Evolutionary conservation across 2,113 vertebrate species (phyloP).

Genomic region (Nibea coibor): DNA sequence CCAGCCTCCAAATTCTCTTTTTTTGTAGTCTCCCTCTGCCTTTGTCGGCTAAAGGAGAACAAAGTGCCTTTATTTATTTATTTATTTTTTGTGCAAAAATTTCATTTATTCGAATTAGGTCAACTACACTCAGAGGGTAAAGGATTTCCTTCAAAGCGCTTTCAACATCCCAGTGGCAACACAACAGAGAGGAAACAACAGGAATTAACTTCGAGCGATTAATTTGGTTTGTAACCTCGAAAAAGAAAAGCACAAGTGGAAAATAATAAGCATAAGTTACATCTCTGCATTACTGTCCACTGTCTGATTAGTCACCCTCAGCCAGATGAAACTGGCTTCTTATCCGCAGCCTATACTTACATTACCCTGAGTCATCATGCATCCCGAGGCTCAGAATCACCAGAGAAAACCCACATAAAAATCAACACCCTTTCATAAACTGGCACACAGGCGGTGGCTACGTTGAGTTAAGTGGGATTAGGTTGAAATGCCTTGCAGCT

Average conservation of each 20-base stretch:
- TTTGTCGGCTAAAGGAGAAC: constrained; percentile 2
- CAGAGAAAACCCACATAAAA: constrained; percentile 28
- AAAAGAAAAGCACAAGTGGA: background rate
- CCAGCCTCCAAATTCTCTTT: constrained; percentile 2
- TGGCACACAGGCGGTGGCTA: background rate
- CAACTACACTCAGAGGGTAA: constrained; percentile 11
- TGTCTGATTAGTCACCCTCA: constrained; percentile 15
- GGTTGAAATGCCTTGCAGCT: constrained; percentile 30
- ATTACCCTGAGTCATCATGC: constrained; percentile 30
- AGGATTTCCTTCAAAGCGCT: constrained; percentile 24
- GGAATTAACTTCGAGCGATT: background rate
- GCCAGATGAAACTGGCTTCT: constrained; percentile 17
- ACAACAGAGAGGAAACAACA: constrained; percentile 5
- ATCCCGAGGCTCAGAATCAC: constrained; percentile 7
- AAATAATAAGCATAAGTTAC: background rate
- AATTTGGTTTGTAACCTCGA: background rate
- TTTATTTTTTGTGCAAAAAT: constrained; percentile 21
- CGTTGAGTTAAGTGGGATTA: constrained; percentile 40
- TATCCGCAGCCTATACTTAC: constrained; percentile 1
- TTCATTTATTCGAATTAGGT: constrained; percentile 35
- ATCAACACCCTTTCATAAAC: constrained; percentile 26
- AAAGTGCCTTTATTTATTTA: background rate
- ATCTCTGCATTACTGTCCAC: background rate
- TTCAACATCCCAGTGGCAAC: constrained; percentile 16
- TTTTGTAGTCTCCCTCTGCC: background rate